These are phyloP conservation scores for Cantharis lateralis DNA, from an alignment of 2,888 invertebrate genomes.

Conservation along the genomic window DNA sequence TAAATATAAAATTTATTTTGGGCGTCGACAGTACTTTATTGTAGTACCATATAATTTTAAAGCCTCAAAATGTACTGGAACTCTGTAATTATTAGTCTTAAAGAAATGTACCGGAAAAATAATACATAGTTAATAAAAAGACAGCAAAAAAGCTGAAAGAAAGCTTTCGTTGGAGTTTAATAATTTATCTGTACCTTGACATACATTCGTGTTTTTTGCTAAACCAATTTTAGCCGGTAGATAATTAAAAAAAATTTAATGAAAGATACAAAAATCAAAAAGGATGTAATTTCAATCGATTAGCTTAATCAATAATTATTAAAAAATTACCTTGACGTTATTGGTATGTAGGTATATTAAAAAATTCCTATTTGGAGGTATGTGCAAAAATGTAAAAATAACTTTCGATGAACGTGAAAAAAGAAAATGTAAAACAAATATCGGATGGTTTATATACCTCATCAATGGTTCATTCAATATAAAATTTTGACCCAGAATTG, in stretches of 20 bases:
- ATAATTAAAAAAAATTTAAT: background rate
- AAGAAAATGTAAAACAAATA: background rate
- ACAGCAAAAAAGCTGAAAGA: background rate
- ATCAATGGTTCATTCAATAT: slow-evolving; percentile 18
- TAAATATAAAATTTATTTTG: background rate
- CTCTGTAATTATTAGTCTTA: background rate
- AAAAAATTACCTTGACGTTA: background rate
- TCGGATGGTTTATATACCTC: background rate
- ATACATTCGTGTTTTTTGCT: background rate
- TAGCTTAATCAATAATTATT: background rate
- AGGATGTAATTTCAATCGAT: background rate
- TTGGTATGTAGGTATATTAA: background rate
- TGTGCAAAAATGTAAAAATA: background rate
- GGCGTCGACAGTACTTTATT: background rate
- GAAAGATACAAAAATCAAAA: background rate
- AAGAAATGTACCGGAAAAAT: background rate
- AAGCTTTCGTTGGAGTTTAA: background rate
- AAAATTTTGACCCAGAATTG: slow-evolving; percentile 12
- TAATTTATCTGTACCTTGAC: background rate
- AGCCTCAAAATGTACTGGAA: background rate
- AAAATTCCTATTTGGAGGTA: background rate
- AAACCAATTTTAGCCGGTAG: background rate
- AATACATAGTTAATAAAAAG: background rate
- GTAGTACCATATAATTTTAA: background rate
- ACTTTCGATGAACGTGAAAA: background rate